Evolutionary conservation across 2,888 invertebrate genomes (phyloP).

Genomic region (Beris morrisii): DNA sequence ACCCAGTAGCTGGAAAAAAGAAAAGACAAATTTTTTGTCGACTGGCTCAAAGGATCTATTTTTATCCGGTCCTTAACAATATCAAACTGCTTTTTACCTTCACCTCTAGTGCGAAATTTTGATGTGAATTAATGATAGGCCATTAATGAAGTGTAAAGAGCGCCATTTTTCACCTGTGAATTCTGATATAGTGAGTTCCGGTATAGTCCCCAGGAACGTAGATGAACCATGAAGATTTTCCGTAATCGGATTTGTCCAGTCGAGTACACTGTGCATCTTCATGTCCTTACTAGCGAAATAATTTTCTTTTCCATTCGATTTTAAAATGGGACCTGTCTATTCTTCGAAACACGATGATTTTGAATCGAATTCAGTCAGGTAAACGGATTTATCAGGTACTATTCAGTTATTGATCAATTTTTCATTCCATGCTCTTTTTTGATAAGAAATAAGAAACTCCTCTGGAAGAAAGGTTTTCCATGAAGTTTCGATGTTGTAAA

Average conservation of each 20-base stretch:
- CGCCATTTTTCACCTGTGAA: slow-evolving; percentile 33
- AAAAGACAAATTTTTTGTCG: too few species aligned
- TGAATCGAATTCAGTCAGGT: slow-evolving; percentile 16
- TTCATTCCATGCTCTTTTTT: neutral
- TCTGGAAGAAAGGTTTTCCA: too few species aligned
- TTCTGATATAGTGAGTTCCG: neutral
- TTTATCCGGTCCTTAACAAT: too few species aligned
- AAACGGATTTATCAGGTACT: slow-evolving; percentile 25
- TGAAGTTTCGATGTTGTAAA: too few species aligned
- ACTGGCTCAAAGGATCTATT: too few species aligned
- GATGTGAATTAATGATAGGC: slow-evolving; percentile 35
- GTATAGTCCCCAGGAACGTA: neutral
- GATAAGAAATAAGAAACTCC: too few species aligned
- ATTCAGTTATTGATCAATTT: neutral
- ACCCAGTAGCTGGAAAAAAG: too few species aligned
- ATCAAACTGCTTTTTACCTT: too few species aligned
- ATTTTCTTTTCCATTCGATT: neutral
- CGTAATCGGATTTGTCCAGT: slow-evolving; percentile 20
- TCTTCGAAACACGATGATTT: slow-evolving; percentile 22
- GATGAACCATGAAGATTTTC: neutral
- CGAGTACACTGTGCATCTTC: slow-evolving; percentile 5
- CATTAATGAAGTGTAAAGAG: slow-evolving; percentile 36
- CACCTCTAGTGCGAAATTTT: neutral
- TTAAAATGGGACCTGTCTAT: slow-evolving; percentile 8
- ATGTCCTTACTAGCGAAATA: neutral